phyloP scores from a whole-genome alignment of 2,888 invertebrate species.

The Tetrapedia diversipes region DNA sequence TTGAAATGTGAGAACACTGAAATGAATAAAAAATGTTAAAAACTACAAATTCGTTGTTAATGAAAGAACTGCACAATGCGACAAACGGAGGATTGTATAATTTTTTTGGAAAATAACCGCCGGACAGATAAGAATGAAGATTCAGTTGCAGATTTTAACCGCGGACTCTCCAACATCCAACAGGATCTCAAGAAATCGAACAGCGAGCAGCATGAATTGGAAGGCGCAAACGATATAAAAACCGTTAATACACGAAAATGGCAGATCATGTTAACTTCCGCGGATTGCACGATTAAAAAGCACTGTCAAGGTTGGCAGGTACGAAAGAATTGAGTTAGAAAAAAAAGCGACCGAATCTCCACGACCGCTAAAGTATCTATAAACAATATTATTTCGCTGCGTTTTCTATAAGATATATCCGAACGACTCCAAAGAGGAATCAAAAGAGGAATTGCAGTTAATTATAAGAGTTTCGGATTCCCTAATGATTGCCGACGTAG shows the following conservation, averaged over 20 bases:
- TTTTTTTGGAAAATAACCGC: neutral
- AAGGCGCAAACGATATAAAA: neutral
- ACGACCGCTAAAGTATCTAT: neutral
- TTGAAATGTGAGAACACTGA: conserved; percentile 16
- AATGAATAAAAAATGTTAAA: conserved; percentile 42
- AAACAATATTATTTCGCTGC: conserved; percentile 10
- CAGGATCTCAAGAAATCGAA: neutral
- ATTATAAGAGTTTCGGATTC: conserved; percentile 20
- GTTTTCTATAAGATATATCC: conserved; percentile 46
- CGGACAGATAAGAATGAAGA: neutral
- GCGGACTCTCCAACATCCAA: neutral
- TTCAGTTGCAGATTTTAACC: conserved; percentile 11
- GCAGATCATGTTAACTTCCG: conserved; percentile 60
- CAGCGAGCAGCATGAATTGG: neutral
- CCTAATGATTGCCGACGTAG: neutral
- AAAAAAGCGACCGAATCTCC: neutral
- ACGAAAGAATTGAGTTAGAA: conserved; percentile 15
- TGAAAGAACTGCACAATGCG: conserved; percentile 27
- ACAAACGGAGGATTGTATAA: neutral
- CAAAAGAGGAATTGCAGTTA: conserved; percentile 21
- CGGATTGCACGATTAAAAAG: conserved; percentile 55
- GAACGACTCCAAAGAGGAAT: conserved; percentile 9
- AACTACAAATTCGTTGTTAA: neutral
- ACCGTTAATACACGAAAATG: conserved; percentile 49
- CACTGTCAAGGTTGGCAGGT: conserved; percentile 62